Base-by-base conservation (phyloP, 2,888 invertebrate genomes). In the Andrena flavipes region DNA sequence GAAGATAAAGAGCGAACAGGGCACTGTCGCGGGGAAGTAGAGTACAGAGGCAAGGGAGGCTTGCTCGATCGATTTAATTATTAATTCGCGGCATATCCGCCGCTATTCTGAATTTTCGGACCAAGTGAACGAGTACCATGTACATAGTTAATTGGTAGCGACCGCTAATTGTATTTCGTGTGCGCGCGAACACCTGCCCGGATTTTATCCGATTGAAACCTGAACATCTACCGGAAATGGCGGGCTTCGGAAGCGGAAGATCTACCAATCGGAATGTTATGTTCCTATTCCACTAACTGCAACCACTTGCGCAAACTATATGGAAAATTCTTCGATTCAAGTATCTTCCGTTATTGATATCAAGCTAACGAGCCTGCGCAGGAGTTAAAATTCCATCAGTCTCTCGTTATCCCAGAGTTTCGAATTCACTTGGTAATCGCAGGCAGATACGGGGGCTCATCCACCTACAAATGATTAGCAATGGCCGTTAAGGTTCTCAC, bases 391-490 rank as follows among this genome's bases (percentile, higher is more conserved):
- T 42, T 49, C n/a, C 64, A 49, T 51, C 51, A 64, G 16, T 29
- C 49, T 20, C 35, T 20, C 64, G 16, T 64, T 76, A 59, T 35
- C 51, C 13, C 35, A 3, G 56, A 48, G 16, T 35, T 69, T 49
- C 71, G 72, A 80, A 80, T 71, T 71, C 42, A 7, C 59, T 16
- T n/a, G 42, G 71, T 49, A 64, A 63, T 73, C 74, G 59, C 30
- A 33, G 33, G 8, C 23, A 23, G 80, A 84, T 65, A 77, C 30
- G 42, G 7, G 30, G 1, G n/a, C 54, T 0, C 33, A 26, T n/a
- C 30, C 56, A 3, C 23, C 62, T 42, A 76, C 75, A 84, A 87
- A 88, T 88, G 82, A 88, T 86, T 84, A 89, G 87, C 85, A 85
- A 80, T 65, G 77, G 62, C 79, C 83, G 79, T 88, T 87, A 87